Conservation (phyloP, 2,888 invertebrate species). For the Tenthredo notha region DNA sequence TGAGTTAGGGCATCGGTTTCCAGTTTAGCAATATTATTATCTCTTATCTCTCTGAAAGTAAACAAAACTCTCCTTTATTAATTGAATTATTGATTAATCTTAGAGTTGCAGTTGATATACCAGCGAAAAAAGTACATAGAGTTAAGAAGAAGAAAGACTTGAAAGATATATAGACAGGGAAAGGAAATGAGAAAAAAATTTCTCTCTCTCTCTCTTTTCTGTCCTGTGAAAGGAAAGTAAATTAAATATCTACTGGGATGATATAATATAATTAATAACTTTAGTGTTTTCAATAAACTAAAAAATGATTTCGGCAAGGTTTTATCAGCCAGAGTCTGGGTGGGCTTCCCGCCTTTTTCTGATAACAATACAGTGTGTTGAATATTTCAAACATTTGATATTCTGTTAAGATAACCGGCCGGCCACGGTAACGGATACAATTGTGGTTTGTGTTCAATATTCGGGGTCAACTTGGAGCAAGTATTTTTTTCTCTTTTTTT, state of each 20-base stretch:
- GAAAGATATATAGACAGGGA: not conserved
- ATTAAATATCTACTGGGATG: not conserved
- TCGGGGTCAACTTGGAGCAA: not conserved
- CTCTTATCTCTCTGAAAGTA: slow-evolving; percentile 78
- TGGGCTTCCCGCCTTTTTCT: slow-evolving; percentile 7
- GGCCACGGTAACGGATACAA: no score
- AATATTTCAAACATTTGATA: slow-evolving; percentile 22
- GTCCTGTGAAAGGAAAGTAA: not conserved
- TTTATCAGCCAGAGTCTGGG: not conserved
- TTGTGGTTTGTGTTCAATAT: slow-evolving; percentile 7
- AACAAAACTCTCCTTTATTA: slow-evolving; percentile 56
- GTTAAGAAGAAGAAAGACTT: not conserved
- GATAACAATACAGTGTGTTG: slow-evolving; percentile 4
- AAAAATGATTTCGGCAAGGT: not conserved
- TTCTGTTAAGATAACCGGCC: not conserved
- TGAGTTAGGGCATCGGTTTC: slow-evolving; percentile 71
- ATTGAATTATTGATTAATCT: not conserved
- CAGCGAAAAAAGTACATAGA: not conserved
- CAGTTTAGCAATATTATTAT: slow-evolving; percentile 78
- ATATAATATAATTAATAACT: not conserved
- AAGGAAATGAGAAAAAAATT: not conserved
- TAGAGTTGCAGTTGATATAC: not conserved
- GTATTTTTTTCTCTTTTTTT: not conserved
- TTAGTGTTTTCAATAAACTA: not conserved
- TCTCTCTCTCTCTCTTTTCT: not conserved